phyloP scores from a whole-genome alignment of 2,888 invertebrate species.

The Hymenopus coronatus region DNA sequence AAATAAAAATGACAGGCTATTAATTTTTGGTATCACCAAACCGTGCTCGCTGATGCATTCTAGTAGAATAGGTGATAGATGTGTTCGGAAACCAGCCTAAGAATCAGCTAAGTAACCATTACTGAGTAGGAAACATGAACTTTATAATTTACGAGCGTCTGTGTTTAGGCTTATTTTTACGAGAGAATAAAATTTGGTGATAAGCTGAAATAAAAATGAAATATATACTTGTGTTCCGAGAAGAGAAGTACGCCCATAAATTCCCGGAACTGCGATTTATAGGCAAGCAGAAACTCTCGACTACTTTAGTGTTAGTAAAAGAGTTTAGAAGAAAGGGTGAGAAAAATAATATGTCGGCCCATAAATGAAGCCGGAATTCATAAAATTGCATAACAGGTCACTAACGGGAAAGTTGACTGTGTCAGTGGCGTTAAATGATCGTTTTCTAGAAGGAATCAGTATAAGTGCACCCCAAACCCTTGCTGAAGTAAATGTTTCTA shows the following conservation, averaged over 20 bases:
- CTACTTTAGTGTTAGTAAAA: not conserved
- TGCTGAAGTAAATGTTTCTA: not conserved
- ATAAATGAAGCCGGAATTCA: not conserved
- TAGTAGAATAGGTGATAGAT: too few species aligned
- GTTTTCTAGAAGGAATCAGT: not conserved
- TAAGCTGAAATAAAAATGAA: not conserved
- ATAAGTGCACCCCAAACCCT: not conserved
- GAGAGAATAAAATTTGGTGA: not conserved
- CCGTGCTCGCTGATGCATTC: too few species aligned
- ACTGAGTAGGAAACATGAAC: not conserved
- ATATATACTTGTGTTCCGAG: not conserved
- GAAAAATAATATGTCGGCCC: not conserved
- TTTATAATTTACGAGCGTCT: not conserved
- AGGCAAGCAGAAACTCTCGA: not conserved
- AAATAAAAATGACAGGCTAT: too few species aligned
- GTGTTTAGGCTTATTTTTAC: slow-evolving; percentile 4
- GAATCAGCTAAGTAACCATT: not conserved
- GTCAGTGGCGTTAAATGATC: not conserved
- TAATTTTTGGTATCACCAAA: too few species aligned
- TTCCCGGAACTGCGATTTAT: not conserved
- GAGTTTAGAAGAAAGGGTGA: not conserved
- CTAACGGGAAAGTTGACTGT: not conserved
- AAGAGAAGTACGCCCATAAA: not conserved
- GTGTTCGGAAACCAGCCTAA: not conserved
- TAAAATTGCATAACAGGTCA: not conserved